Base-by-base conservation (phyloP, 2,797 vertebrate species). In the Girardinus metallicus region DNA sequence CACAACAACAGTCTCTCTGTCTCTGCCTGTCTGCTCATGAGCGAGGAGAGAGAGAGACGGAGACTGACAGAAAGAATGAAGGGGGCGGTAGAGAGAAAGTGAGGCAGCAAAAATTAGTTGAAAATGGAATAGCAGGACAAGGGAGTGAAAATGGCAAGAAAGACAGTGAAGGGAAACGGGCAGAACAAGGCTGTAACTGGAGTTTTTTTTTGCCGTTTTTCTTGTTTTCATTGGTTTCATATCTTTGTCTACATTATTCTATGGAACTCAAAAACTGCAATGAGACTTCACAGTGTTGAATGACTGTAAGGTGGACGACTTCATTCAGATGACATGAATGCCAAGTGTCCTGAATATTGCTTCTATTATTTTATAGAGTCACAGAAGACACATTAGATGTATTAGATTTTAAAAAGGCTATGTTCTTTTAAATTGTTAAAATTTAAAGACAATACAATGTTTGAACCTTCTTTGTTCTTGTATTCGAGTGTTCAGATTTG, bases 21-120 rank as follows among this genome's bases (percentile, higher is more conserved):
- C 94, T 93, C 88, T 89, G 91, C 89, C 89, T 92, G 92, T 93
- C 91, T 91, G 87, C 87, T 92, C 91, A 86, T 51, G 80, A 75
- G 73, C 11, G 26, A n/a, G 23, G n/a, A 43, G 41, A 75, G 88
- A 81, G 86, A 87, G 80, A 88, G 88, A 92, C 78, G 78, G 84
- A 83, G 80, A 89, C 81, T 88, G 91, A 89, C 86, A 90, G 86
- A 90, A 86, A 82, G 81, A 90, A 91, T 81, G 80, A 76, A 64
- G 74, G 66, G 12, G 26, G 68, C 64, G 71, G 43, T 9, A 15
- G 29, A 62, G 57, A 78, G 80, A 84, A 84, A 87, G 83, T 91
- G 86, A 94, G 85, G 87, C 85, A 91, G 87, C 90, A 91, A 89
- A 93, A 87, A 81, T 29, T 72, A 89, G 85, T 79, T 77, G 75